Evolutionary conservation across 2,797 vertebrate genomes (phyloP).

Genomic region (Danio aesculapii): DNA sequence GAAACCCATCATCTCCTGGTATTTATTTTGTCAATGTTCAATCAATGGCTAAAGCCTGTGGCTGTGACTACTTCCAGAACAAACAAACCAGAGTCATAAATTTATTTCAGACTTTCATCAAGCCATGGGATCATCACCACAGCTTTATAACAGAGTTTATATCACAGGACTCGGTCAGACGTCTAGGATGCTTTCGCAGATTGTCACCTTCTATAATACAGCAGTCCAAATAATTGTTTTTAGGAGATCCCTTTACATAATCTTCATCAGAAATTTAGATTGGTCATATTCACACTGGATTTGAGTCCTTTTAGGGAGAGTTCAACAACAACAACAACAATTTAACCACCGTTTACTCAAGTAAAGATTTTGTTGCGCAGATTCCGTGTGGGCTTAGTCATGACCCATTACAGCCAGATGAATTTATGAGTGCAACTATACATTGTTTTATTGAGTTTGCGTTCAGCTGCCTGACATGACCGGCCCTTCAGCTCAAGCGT

Average conservation of each 20-base stretch:
- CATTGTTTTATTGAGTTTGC: constrained; percentile 52
- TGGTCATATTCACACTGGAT: too few relatives aligned
- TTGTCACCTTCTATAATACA: constrained; percentile 38
- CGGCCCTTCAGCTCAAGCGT: constrained; percentile 37
- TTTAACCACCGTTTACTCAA: too few relatives aligned
- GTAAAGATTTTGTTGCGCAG: too few relatives aligned
- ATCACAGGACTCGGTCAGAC: background rate
- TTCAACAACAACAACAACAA: too few relatives aligned
- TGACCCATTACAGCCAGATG: background rate
- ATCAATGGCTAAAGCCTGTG: constrained; percentile 25
- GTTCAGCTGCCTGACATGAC: constrained; percentile 47
- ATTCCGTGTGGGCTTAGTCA: background rate
- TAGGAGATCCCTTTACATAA: background rate
- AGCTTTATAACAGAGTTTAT: background rate
- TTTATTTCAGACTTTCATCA: constrained; percentile 24
- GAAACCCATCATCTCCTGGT: constrained; percentile 17
- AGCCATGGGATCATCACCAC: constrained; percentile 34
- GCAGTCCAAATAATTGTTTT: constrained; percentile 16
- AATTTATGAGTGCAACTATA: constrained; percentile 17
- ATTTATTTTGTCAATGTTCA: constrained; percentile 32
- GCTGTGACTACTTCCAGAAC: constrained; percentile 15
- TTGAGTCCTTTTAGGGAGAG: too few relatives aligned
- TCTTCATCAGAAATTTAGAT: constrained; percentile 6
- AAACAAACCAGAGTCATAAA: constrained; percentile 21
- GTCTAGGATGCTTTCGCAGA: background rate